Evolutionary conservation across 2,888 invertebrate species (phyloP), one percentile per base, ranked within the genome.

Genomic region (Trachelus tabidus): DNA sequence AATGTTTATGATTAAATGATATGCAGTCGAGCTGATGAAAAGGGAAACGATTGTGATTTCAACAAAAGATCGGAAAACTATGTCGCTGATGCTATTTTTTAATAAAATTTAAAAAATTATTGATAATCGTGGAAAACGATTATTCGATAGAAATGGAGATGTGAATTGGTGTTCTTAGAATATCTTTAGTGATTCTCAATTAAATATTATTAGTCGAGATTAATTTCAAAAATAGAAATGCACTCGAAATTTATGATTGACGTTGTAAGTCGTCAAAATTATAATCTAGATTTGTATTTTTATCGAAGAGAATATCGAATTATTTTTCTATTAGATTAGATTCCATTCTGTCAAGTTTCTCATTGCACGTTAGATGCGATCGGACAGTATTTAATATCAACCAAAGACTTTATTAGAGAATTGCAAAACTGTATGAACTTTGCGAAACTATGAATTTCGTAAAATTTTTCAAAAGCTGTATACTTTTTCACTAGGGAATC

Each of bases 1-100:
- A 56, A 56, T 23, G 9, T 23, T 56, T 23, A 56, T 56, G 23
- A 56, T 15, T 56, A 56, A 23, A 15, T 23, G 23, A 56, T 23
- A 56, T 56, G 93, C 91, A 80, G 91, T 87, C 23, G 86, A 81
- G 12, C 84, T 82, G 86, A 71, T 93, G 92, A 56, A 81, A 89
- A 34, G 83, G 76, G 34, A 81, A 75, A 35, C 73, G 75, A 75
- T 81, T 71, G 23, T 23, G 56, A 23, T 23, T 56, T 23, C 6
- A 6, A 15, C 23, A 9, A 56, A 56, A 0, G 23, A 23, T 1
- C 6, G 40, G 9, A 9, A 23, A 40, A 40, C 23, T 40, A 40
- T 1, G 15, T 40, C 6, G 1, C 23, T 23, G 40, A 40, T 23
- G 23, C 0, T 23, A 40, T 23, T 40, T 23, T 40, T 40, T 15